These are phyloP conservation scores for Myotis vivesi DNA, from an alignment of 2,797 vertebrate species.

Conservation along the genomic window DNA sequence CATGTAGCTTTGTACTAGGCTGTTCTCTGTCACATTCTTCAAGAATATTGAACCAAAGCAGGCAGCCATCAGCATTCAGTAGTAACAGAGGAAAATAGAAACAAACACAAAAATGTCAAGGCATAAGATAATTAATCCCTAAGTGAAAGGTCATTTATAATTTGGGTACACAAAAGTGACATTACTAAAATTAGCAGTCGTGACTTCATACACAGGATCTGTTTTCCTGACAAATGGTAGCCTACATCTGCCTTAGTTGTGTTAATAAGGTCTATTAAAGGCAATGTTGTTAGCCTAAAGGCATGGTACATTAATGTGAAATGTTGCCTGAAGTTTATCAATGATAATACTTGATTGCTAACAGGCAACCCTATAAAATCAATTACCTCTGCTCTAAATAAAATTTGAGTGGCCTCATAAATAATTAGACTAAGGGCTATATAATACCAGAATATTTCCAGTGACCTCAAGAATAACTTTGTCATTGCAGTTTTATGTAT, in stretches of 20 bases:
- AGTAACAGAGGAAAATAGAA: conserved; percentile 55
- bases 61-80: conserved; percentile 57
- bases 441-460: conserved; percentile 69
- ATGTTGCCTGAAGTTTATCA: conserved; percentile 71
- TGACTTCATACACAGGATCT: not conserved
- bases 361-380: conserved; percentile 76
- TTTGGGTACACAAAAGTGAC: conserved; percentile 50
- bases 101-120: conserved; percentile 67
- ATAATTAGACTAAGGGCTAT: conserved; percentile 79
- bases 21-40: conserved; percentile 65
- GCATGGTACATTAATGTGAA: conserved; percentile 61
- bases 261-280: conserved; percentile 68
- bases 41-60: conserved; percentile 66
- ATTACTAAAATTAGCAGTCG: conserved; percentile 64
- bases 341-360: conserved; percentile 71
- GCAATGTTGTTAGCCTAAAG: conserved; percentile 64
- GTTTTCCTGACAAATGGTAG: conserved; percentile 52
- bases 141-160: conserved; percentile 75
- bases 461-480: conserved; percentile 78
- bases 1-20: conserved; percentile 57
- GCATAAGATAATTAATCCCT: conserved; percentile 66
- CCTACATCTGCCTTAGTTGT: conserved; percentile 18
- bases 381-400: conserved; percentile 80
- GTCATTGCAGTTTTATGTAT: conserved; percentile 69
- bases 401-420: conserved; percentile 74